Evolutionary conservation across 2,797 vertebrate species (phyloP), one percentile per base, ranked within the genome.

Genomic region (Gallinago solitaria): DNA sequence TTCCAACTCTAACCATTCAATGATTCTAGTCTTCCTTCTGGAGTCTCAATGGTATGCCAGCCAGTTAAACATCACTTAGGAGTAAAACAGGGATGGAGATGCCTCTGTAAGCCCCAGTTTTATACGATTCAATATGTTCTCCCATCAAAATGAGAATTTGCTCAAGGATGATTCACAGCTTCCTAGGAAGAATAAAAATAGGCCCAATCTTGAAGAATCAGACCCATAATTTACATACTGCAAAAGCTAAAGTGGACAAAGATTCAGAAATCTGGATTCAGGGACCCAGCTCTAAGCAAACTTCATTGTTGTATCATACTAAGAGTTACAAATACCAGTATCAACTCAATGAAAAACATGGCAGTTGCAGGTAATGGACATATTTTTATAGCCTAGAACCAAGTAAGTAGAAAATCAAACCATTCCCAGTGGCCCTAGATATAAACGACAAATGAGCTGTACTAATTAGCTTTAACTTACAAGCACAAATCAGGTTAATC

Each of bases 401-500:
- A 81, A 83, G 37, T 0, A 69, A 78, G 65, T 8, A 87, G 48
- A 93, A 93, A 90, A 96, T 63, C 84, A 69, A 60, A 91, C 33
- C 4, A 6, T 57, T 67, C 51, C 90, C 60, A 82, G 45, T 78
- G 39, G 91, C 65, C 53, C 57, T 45, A 90, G 53, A 79, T 63
- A 80, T 28, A 75, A 95, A 87, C 16, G 12, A 83, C 77, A 68
- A 95, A 90, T 68, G 74, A 93, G 60, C n/a, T 81, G 39, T 93
- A 78, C 83, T 78, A 92, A 92, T 92, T 63, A 67, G 45, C 45
- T 94, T 57, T 92, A 91, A 91, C 59, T 95, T 96, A 90, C 24
- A 89, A 87, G 68, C 91, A 71, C 89, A 93, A 93, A 91, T 96
- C 78, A 87, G 71, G 87, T 96, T 96, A 97, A 96, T 97, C 94